Evolutionary conservation across 2,797 vertebrate species (phyloP).

Genomic region (Betta splendens): DNA sequence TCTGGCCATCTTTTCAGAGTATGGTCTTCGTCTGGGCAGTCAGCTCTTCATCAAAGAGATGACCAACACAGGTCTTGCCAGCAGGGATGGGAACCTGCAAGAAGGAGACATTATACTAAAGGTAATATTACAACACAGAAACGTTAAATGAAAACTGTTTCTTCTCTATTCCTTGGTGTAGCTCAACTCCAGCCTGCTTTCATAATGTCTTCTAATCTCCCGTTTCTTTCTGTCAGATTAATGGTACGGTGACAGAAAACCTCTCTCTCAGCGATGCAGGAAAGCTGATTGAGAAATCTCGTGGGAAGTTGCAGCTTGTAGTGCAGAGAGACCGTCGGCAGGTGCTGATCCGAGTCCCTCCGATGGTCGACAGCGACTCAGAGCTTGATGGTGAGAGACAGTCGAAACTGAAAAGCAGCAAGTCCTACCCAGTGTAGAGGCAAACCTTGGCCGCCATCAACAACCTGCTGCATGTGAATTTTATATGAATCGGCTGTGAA

Average conservation of each 20-base stretch:
- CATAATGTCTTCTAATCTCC: not conserved
- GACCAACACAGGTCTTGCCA: constrained; percentile 91
- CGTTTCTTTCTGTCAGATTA: constrained; percentile 83
- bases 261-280: constrained; percentile 93
- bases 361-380: constrained; percentile 93
- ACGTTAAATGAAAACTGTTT: no score
- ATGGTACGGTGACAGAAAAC: constrained; percentile 97
- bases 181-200: no score
- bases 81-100: constrained; percentile 90
- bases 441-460: constrained; percentile 37
- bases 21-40: constrained; percentile 95
- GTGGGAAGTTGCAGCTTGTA: constrained; percentile 94
- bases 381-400: constrained; percentile 92
- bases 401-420: constrained; percentile 68
- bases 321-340: constrained; percentile 91
- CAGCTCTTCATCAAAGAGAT: constrained; percentile 99
- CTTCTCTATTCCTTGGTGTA: no score
- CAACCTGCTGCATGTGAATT: constrained; percentile 38
- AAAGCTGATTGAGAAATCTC: constrained; percentile 95
- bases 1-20: constrained; percentile 80
- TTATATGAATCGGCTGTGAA: constrained; percentile 44
- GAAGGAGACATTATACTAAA: constrained; percentile 98
- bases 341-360: constrained; percentile 91
- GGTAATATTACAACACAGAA: constrained; percentile 80
- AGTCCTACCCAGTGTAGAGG: constrained; percentile 65